Conservation (phyloP, 2,113 vertebrate species). For the Colinus virginianus region DNA sequence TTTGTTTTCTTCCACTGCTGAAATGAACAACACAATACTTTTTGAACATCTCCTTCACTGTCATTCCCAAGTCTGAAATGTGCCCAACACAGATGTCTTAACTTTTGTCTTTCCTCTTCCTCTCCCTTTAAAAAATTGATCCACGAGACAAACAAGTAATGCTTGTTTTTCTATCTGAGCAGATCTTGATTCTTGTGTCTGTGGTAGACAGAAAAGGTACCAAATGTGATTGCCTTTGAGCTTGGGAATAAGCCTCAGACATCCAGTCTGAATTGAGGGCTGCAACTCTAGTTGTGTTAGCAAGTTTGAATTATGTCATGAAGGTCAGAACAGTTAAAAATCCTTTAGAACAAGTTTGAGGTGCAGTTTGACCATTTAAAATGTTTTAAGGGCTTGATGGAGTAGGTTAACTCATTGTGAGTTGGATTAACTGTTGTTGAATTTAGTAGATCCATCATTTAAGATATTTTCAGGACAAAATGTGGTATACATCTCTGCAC, state of each 20-base stretch:
- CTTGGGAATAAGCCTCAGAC: not conserved
- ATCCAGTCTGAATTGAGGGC: not conserved
- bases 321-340: not conserved
- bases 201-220: not conserved
- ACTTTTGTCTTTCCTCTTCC: not conserved
- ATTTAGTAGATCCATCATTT: not conserved
- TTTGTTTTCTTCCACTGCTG: slow-evolving; percentile 13
- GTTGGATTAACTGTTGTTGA: not conserved
- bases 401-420: not conserved
- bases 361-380: not conserved
- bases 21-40: not conserved
- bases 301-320: slow-evolving; percentile 2
- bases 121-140: not conserved
- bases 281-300: not conserved
- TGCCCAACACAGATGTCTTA: not conserved
- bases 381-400: not conserved
- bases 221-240: not conserved
- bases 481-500: not conserved
- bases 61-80: not conserved
- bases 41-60: not conserved
- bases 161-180: not conserved
- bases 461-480: not conserved
- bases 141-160: not conserved
- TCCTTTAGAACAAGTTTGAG: slow-evolving; percentile 10
- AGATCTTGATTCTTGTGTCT: not conserved